Conservation (phyloP, 2,797 vertebrate species). For the Spondyliosoma cantharus region DNA sequence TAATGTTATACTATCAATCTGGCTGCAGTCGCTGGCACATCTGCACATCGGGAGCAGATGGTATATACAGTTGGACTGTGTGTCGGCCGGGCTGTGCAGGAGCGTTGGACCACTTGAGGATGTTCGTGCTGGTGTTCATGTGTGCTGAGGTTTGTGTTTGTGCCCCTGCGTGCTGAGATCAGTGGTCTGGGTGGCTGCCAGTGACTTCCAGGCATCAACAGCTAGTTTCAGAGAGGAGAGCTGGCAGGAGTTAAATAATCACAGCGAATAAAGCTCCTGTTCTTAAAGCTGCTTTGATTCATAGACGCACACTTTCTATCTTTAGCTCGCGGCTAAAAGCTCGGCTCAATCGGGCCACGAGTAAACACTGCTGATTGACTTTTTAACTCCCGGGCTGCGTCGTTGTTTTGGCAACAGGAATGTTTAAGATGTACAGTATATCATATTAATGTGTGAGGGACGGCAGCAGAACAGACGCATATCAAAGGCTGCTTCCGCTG, state of each 20-base stretch:
- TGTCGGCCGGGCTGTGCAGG: background rate
- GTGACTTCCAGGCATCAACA: constrained; percentile 56
- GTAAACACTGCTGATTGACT: constrained; percentile 62
- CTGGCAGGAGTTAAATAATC: constrained; percentile 54
- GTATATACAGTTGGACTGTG: background rate
- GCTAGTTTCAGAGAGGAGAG: constrained; percentile 46
- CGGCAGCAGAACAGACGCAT: constrained; percentile 11
- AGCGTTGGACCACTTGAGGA: background rate
- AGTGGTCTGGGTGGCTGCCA: constrained; percentile 36
- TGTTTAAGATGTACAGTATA: constrained; percentile 18
- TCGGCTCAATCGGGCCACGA: constrained; percentile 6
- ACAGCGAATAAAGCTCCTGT: constrained; percentile 40
- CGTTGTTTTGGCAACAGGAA: background rate
- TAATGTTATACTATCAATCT: background rate
- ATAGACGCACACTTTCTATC: constrained; percentile 41
- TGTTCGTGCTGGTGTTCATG: background rate
- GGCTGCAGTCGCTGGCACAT: background rate
- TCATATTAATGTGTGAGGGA: constrained; percentile 15
- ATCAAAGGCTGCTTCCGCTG: constrained; percentile 32
- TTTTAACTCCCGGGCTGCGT: constrained; percentile 28
- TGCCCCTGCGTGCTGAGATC: constrained; percentile 10
- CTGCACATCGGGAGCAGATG: background rate
- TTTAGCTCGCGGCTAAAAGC: constrained; percentile 36
- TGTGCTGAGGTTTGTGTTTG: constrained; percentile 24
- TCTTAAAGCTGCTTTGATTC: constrained; percentile 61